Evolutionary conservation across 2,888 invertebrate genomes (phyloP), one percentile per base, ranked within the genome.

Genomic region (Nemoura dubitans): DNA sequence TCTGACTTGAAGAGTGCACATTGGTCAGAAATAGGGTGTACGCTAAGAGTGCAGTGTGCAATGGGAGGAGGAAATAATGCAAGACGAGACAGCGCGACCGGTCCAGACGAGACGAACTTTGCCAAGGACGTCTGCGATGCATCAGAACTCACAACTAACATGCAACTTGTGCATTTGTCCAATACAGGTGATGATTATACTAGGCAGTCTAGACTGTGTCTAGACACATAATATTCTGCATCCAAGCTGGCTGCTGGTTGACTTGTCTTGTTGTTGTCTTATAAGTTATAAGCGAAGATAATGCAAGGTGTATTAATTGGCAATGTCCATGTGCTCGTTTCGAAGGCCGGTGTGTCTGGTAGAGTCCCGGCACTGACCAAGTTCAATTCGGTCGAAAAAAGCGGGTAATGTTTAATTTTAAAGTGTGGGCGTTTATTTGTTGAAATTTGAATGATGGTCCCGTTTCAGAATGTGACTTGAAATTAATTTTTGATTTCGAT

Each of bases 101-200:
- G 59, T 59, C 21, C 59, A 59, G 59, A 59, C 59, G 16, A 59
- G 59, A 59, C 59, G 21, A 21, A 7, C 59, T 16, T 10, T 7
- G 16, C 59, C 59, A 59, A 59, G 59, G 59, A 59, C 59, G 21
- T 21, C 59, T 59, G 21, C 6, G 59, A 59, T 59, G 59, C 59
- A 59, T 59, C 59, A 21, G 16, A 59, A 59, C 16, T 59, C 21
- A 59, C 10, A 59, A 59, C 6, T 59, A 59, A 21, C 59, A 59
- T 59, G 59, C 59, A 59, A 59, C 59, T 59, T 59, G 59, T 59
- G 59, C 59, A 59, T 59, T 59, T 59, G 59, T 59, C 59, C 59
- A 21, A 59, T 59, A 59, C 59, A 59, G 59, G 59, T 59, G 59
- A 14, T 59, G 59, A 59, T 59, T 59, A 59, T 59, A 21, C 59